phyloP scores from a whole-genome alignment of 2,113 vertebrate genomes.

The Balaeniceps rex region DNA sequence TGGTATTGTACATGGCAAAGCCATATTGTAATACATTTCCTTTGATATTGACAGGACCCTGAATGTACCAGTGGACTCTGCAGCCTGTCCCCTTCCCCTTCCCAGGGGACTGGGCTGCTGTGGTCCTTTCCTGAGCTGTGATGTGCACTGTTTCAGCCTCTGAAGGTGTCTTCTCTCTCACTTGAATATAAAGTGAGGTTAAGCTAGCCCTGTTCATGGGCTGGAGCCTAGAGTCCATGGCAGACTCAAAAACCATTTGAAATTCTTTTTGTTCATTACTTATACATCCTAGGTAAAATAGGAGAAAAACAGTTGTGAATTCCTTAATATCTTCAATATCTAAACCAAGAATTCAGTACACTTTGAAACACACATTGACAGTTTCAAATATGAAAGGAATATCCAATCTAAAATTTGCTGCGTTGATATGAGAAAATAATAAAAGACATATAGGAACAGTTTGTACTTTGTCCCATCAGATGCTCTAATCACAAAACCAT shows the following conservation, averaged over 20 bases:
- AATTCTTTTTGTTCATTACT: background rate
- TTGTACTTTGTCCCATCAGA: background rate
- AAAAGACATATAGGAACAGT: background rate
- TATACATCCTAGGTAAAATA: background rate
- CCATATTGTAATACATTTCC: background rate
- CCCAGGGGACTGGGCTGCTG: background rate
- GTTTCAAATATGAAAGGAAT: background rate
- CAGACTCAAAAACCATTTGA: background rate
- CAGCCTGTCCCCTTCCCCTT: background rate
- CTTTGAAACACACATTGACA: background rate
- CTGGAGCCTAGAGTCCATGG: background rate
- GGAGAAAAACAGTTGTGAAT: background rate
- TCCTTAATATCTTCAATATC: background rate
- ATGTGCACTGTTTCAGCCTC: background rate
- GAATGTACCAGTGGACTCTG: background rate
- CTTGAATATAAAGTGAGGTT: background rate
- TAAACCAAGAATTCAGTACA: background rate
- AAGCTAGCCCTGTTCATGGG: background rate
- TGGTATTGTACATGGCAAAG: background rate
- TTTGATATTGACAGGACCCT: background rate
- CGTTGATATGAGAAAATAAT: background rate
- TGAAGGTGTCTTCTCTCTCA: background rate
- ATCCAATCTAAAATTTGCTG: background rate
- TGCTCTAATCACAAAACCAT: background rate
- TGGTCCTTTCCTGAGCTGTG: background rate